Evolutionary conservation across 2,113 vertebrate species (phyloP).

Genomic region (Glaucomys volans): DNA sequence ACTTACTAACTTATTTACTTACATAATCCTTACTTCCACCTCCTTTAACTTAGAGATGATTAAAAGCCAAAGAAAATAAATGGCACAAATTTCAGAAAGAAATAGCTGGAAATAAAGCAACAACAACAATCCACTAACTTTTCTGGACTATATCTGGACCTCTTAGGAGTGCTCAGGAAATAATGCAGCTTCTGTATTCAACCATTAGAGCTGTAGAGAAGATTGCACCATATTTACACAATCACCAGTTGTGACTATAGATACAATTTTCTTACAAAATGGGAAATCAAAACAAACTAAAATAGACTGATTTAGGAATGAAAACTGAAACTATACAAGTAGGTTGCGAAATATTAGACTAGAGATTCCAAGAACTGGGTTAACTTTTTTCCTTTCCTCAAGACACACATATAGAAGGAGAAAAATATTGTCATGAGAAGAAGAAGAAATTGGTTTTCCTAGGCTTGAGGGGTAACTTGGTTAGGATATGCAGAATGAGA

Average conservation of each 20-base stretch:
- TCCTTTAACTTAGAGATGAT: not conserved
- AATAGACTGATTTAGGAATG: not conserved
- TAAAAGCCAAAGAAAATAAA: not conserved
- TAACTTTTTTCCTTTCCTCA: not conserved
- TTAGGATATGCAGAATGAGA: not conserved
- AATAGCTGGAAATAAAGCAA: not conserved
- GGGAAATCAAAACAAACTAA: not conserved
- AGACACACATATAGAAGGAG: not conserved
- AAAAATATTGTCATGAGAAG: not conserved
- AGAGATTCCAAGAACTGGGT: not conserved
- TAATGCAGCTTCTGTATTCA: not conserved
- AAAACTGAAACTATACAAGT: not conserved
- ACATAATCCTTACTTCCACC: not conserved
- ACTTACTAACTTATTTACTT: not conserved
- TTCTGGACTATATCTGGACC: not conserved
- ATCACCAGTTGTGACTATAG: not conserved
- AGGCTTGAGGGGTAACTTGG: not conserved
- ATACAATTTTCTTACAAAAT: constrained; percentile 24
- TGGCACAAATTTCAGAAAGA: not conserved
- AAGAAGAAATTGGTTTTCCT: not conserved
- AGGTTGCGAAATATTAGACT: not conserved
- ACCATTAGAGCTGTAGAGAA: not conserved
- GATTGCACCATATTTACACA: not conserved
- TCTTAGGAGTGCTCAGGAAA: not conserved
- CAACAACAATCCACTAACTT: not conserved